Evolutionary conservation across 2,797 vertebrate species (phyloP).

Genomic region (Lutjanus argentimaculatus): DNA sequence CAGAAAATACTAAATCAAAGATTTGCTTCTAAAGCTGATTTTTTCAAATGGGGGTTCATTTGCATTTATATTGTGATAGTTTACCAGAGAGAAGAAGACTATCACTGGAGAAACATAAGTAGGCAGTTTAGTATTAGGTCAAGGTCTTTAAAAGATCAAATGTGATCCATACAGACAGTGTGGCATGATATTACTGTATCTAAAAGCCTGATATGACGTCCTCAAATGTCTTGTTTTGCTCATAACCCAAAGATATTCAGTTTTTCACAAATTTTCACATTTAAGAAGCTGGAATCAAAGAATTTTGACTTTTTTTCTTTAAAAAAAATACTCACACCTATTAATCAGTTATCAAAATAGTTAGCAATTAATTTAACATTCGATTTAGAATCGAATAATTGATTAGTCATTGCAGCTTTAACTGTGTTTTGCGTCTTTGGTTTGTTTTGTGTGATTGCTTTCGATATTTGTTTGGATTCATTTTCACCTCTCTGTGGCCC

Average conservation of each 20-base stretch:
- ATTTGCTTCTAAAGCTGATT: conserved; percentile 8
- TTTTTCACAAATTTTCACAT: too few relatives aligned
- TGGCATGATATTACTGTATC: conserved; percentile 25
- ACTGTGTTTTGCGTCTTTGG: conserved; percentile 2
- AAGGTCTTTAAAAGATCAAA: conserved; percentile 25
- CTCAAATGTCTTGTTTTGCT: too few relatives aligned
- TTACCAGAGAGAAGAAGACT: conserved; percentile 21
- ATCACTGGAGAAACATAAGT: conserved; percentile 27
- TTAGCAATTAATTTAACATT: too few relatives aligned
- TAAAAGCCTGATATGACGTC: too few relatives aligned
- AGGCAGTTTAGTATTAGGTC: conserved; percentile 20
- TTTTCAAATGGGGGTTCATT: conserved; percentile 41
- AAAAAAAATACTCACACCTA: too few relatives aligned
- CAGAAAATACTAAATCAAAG: conserved; percentile 23
- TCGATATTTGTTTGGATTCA: conserved; percentile 26
- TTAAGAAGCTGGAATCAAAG: not conserved
- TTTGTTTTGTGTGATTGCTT: conserved; percentile 28
- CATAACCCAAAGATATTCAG: too few relatives aligned
- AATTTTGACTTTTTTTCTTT: too few relatives aligned
- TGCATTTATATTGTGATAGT: conserved; percentile 51
- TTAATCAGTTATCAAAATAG: too few relatives aligned
- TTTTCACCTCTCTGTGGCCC: not conserved
- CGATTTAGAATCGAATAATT: too few relatives aligned
- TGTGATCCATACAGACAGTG: not conserved
- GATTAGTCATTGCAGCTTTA: not conserved